Percentiles rank a stretch among this genome's conserved stretches.
Conservation (phyloP, 2,113 vertebrate genomes). For the Ptilorrhoa leucosticta region DNA sequence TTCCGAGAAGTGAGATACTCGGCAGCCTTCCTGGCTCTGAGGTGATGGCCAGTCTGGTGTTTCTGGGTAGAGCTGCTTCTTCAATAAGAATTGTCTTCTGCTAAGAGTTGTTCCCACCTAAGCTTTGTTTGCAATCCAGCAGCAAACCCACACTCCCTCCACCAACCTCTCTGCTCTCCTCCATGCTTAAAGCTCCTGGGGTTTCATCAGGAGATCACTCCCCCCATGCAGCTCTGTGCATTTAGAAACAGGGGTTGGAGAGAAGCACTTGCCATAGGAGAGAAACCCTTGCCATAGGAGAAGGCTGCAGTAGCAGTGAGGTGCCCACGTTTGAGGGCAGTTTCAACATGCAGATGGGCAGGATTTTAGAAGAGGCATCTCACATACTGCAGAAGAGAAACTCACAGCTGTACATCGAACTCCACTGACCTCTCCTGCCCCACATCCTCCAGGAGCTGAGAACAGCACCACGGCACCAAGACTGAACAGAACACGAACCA, state of each 20-base stretch:
- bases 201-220: not conserved
- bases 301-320: not conserved
- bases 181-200: accelerated
- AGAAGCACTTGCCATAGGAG: not conserved
- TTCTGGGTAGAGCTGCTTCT: not conserved
- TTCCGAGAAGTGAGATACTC: not conserved
- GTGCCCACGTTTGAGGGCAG: not conserved
- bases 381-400: not conserved
- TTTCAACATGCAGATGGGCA: not conserved
- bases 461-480: not conserved
- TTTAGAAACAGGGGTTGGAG: not conserved
- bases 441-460: not conserved
- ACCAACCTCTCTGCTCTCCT: not conserved
- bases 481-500: accelerated
- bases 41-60: not conserved
- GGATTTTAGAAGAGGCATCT: not conserved
- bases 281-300: not conserved
- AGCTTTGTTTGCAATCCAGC: not conserved
- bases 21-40: not conserved
- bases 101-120: not conserved
- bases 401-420: accelerated
- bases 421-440: not conserved
- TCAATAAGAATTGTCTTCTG: not conserved
- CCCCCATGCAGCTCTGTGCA: accelerated
- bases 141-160: not conserved